phyloP scores from a whole-genome alignment of 2,113 vertebrate species.

The Semnopithecus entellus region DNA sequence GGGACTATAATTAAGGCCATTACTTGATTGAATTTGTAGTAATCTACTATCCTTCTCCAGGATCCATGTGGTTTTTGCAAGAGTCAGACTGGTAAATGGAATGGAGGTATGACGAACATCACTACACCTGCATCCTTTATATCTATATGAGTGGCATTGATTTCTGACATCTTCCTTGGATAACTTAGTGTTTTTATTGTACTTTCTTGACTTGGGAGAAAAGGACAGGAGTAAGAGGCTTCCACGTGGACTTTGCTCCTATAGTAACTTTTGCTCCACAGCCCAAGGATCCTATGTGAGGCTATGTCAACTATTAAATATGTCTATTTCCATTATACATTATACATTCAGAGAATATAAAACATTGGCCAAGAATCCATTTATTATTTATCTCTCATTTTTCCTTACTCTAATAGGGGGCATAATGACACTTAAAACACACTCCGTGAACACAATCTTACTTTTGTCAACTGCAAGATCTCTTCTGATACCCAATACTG shows the following conservation, averaged over 20 bases:
- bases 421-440: neutral
- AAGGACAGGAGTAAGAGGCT: neutral
- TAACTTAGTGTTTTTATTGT: neutral
- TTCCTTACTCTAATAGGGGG: neutral
- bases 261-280: neutral
- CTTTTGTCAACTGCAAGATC: neutral
- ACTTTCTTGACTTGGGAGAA: neutral
- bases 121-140: neutral
- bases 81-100: neutral
- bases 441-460: neutral
- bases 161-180: neutral
- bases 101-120: neutral
- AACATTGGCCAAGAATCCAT: neutral
- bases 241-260: neutral
- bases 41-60: neutral
- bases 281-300: neutral
- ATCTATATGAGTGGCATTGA: neutral
- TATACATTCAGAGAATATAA: neutral
- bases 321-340: neutral
- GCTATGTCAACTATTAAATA: neutral
- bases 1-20: neutral
- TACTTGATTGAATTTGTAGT: neutral
- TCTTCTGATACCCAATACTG: neutral
- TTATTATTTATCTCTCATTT: neutral
- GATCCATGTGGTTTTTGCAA: neutral